phyloP scores from a whole-genome alignment of 2,797 vertebrate genomes.

The Artibeus lituratus region DNA sequence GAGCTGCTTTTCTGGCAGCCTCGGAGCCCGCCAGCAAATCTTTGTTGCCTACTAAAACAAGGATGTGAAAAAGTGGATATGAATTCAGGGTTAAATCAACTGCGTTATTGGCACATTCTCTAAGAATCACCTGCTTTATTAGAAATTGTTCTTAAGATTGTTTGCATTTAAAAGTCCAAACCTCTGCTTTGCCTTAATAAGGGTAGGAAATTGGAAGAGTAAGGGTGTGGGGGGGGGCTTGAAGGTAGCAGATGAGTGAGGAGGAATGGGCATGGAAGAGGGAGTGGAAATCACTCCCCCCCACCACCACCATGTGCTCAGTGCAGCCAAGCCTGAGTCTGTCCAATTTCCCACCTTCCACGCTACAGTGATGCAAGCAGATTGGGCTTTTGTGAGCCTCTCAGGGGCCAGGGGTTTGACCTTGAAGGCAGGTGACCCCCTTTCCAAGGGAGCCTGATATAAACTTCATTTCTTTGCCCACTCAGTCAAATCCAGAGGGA shows the following conservation, averaged over 20 bases:
- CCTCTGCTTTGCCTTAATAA: not conserved
- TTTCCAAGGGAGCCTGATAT: not conserved
- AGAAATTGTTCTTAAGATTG: not conserved
- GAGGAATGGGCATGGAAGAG: rapidly evolving
- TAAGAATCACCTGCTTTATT: not conserved
- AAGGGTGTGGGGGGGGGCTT: not conserved
- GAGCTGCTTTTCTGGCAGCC: not conserved
- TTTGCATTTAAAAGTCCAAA: not conserved
- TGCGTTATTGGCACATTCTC: not conserved
- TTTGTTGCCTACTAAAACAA: constrained; percentile 10
- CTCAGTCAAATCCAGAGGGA: constrained; percentile 15
- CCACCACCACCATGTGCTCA: rapidly evolving
- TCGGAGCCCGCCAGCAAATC: not conserved
- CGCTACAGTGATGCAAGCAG: not conserved
- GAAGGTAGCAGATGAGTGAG: not conserved
- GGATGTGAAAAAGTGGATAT: not conserved
- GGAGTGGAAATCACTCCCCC: not conserved
- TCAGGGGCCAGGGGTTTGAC: not conserved
- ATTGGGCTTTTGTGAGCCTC: not conserved
- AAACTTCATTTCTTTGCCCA: not conserved
- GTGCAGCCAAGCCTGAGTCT: rapidly evolving
- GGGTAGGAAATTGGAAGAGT: not conserved
- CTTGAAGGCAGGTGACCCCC: not conserved
- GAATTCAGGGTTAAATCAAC: not conserved
- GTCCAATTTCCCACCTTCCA: too few species aligned